phyloP scores from a whole-genome alignment of 2,113 vertebrate genomes.

The Aspiorhynchus laticeps region DNA sequence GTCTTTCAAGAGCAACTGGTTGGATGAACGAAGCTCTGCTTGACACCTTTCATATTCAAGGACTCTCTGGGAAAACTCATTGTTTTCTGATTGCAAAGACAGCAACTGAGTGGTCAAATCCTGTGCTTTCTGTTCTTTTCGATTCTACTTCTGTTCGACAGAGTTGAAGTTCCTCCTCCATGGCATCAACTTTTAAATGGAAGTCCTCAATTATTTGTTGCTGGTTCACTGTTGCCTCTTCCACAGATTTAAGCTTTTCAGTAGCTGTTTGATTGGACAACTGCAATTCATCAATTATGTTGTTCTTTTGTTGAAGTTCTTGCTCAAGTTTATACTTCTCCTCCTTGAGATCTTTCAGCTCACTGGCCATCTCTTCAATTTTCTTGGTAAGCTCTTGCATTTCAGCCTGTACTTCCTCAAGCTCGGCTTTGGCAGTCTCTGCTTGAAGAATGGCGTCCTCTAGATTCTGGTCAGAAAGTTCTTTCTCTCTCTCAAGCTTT shows the following conservation, averaged over 20 bases:
- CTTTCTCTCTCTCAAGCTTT: conserved; percentile 71
- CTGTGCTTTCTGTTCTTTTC: conserved; percentile 60
- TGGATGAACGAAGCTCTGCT: conserved; percentile 53
- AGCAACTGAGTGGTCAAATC: conserved; percentile 60
- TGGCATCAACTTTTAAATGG: conserved; percentile 69
- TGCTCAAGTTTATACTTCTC: conserved; percentile 76
- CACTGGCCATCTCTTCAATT: conserved; percentile 58
- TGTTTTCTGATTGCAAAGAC: conserved; percentile 69
- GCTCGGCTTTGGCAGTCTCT: conserved; percentile 81
- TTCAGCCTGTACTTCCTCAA: conserved; percentile 75
- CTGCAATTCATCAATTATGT: conserved; percentile 64
- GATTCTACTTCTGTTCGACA: conserved; percentile 64
- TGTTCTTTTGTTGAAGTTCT: conserved; percentile 64
- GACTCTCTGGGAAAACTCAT: conserved; percentile 63
- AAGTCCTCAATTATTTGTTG: conserved; percentile 64
- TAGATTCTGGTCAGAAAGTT: conserved; percentile 69
- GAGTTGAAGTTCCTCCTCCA: conserved; percentile 61
- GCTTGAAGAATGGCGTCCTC: conserved; percentile 80
- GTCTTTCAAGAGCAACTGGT: conserved; percentile 65
- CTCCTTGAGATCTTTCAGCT: conserved; percentile 68
- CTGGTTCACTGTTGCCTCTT: conserved; percentile 69
- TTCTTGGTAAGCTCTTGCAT: conserved; percentile 61
- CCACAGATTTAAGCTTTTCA: conserved; percentile 76
- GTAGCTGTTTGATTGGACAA: conserved; percentile 46
- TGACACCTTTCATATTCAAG: conserved; percentile 65